Percentiles rank a stretch among this genome's conserved stretches.
Evolutionary conservation across 1,140 invertebrate species (phyloP).

Genomic region (Eulimnadia texana): DNA sequence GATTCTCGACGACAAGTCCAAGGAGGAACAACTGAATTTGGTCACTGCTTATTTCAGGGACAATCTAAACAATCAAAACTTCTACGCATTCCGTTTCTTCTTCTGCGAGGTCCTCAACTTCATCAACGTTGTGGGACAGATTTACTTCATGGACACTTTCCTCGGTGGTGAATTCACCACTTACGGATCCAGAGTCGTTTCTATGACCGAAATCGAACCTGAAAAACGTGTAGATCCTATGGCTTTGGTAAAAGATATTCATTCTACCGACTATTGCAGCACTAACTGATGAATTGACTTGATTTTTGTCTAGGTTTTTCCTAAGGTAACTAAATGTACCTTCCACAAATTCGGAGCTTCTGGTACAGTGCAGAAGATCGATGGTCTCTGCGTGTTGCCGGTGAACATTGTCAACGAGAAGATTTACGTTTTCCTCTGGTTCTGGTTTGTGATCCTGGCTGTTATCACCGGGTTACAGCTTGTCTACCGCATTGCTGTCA

Average conservation of each 20-base stretch:
- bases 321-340: constrained; percentile 81
- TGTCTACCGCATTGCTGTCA: constrained; percentile 42
- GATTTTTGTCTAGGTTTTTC: constrained; percentile 43
- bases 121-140: constrained; percentile 48
- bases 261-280: neutral
- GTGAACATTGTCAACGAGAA: constrained; percentile 39
- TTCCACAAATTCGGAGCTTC: constrained; percentile 80
- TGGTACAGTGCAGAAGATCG: constrained; percentile 30
- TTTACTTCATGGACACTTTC: constrained; percentile 66
- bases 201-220: constrained; percentile 67
- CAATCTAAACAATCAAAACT: constrained; percentile 67
- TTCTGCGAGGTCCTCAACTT: constrained; percentile 51
- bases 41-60: constrained; percentile 56
- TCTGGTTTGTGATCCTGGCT: constrained; percentile 62
- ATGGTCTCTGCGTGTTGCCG: constrained; percentile 33
- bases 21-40: constrained; percentile 64
- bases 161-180: constrained; percentile 55
- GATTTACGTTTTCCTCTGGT: constrained; percentile 35
- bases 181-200: constrained; percentile 52
- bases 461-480: constrained; percentile 40
- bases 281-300: neutral
- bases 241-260: constrained; percentile 33
- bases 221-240: constrained; percentile 36
- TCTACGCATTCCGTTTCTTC: constrained; percentile 71
- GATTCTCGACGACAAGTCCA: constrained; percentile 56